Conservation (phyloP, 2,113 vertebrate species). For the Rhabdomys dilectus region DNA sequence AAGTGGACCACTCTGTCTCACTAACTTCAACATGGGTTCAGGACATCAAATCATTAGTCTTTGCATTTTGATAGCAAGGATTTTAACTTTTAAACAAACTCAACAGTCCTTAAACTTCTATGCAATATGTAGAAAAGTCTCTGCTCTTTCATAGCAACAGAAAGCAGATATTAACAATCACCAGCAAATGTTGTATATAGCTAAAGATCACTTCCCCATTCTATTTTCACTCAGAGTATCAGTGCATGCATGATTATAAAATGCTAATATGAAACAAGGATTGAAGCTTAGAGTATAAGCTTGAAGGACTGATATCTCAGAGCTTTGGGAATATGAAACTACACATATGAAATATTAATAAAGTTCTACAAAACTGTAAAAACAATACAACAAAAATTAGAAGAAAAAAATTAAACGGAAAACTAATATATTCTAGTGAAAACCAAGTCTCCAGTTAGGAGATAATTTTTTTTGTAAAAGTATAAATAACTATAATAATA, state of each 20-base stretch:
- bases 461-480: not conserved
- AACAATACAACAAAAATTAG: not conserved
- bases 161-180: not conserved
- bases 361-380: not conserved
- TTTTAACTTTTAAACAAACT: not conserved
- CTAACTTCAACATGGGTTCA: not conserved
- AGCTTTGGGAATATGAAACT: not conserved
- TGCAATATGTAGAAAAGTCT: not conserved
- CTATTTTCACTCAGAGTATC: accelerated
- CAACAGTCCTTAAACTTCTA: not conserved
- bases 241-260: not conserved
- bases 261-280: not conserved
- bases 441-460: not conserved
- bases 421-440: not conserved
- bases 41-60: not conserved
- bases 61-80: not conserved
- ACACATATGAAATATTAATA: not conserved
- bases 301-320: not conserved
- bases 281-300: not conserved
- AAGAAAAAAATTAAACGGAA: not conserved
- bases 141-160: not conserved
- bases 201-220: not conserved
- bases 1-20: not conserved
- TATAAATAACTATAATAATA: conserved; percentile 12
- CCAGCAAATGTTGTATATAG: not conserved